Base-by-base conservation (phyloP, 2,888 invertebrate species). In the Trachelus iudaicus region DNA sequence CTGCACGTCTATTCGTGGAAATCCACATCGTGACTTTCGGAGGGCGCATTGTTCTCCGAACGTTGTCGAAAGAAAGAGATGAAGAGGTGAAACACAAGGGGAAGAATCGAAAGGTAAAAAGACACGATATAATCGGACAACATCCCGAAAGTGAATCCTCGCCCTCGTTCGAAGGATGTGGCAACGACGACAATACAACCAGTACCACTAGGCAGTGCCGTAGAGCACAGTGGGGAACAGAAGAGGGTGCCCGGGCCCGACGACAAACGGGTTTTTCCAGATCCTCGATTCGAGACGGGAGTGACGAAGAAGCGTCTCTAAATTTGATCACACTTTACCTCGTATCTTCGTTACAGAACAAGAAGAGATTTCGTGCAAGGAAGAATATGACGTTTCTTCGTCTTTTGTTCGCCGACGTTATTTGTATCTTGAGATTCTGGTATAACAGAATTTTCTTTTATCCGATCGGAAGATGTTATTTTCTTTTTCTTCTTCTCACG, bases 191-290 rank as follows among this genome's bases (percentile, higher is more conserved):
- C 73, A 35, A 75, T 75, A 77, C 80, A 76, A 78, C 78, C 78
- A 76, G 78, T 80, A 77, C 76, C 78, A 76, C 79, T 79, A 76
- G 75, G 37, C 80, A 80, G 80, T 73, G 76, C 80, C 80, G 80
- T 80, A 80, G 30, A 34, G 33, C 68, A n/a, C 37, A 73, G 23
- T 78, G 71, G 71, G 71, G 71, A 33, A 71, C 34, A 31, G 56
- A 56, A 56, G 56, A 56, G 56, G 56, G 56, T 56, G 23, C 56
- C 15, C 9, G 56, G 56, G 23, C 13, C 1, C 71, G 71, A 71
- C 31, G 71, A 31, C 71, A 71, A 71, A 71, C 34, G 71, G 71
- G 71, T 71, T 71, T 71, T 71, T 71, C 31, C 34, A 34, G 71
- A 71, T 71, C 71, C 34, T 71, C 15, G 9, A 71, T 71, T 34